Percentiles rank a stretch among this genome's conserved stretches.
These are phyloP conservation scores for Istiophorus platypterus DNA, from an alignment of 2,113 vertebrate genomes.

Conservation along the genomic window DNA sequence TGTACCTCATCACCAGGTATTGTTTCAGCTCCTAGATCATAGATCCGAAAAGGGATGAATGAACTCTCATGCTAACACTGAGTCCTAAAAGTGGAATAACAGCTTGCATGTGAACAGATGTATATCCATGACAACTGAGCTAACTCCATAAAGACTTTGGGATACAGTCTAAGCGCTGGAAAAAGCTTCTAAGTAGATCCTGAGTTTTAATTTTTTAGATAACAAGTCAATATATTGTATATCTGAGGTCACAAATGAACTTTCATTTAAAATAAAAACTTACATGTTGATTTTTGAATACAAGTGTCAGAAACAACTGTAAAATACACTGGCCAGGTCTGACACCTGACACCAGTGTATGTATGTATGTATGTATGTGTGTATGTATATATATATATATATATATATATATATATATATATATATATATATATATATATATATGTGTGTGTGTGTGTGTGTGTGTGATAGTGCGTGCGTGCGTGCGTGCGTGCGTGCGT, in stretches of 20 bases:
- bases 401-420: neutral
- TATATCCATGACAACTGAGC: neutral
- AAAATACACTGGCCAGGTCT: neutral
- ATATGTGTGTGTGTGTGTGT: neutral
- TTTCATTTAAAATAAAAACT: too few species aligned
- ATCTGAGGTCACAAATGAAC: too few species aligned
- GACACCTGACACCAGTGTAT: neutral
- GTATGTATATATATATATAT: too few species aligned
- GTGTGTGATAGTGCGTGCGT: conserved; percentile 4
- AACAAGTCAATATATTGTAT: neutral
- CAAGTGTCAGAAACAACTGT: too few species aligned
- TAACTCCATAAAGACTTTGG: neutral
- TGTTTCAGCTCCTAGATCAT: too few species aligned
- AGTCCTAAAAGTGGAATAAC: too few species aligned
- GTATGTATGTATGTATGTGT: neutral
- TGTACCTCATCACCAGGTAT: too few species aligned
- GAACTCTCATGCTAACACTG: too few species aligned
- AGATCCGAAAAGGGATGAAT: too few species aligned
- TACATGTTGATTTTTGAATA: too few species aligned
- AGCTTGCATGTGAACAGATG: too few species aligned
- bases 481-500: neutral
- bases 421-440: neutral
- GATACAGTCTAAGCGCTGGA: too few species aligned
- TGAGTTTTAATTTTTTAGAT: neutral
- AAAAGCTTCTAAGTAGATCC: neutral